phyloP scores from a whole-genome alignment of 1,140 invertebrate genomes.

The Archivesica marissinica region DNA sequence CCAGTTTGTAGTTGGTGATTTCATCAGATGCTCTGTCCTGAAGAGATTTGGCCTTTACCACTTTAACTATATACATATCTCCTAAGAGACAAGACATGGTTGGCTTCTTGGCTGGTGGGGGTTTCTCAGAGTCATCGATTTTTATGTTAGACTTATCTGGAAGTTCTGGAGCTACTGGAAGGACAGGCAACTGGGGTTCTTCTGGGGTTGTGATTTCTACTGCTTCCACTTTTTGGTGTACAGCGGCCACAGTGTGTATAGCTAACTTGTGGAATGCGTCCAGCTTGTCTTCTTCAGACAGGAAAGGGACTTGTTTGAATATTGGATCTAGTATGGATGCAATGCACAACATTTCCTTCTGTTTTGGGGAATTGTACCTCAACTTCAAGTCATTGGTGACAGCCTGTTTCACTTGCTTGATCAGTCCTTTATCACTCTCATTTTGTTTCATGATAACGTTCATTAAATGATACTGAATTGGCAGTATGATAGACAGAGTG shows the following conservation, averaged over 20 bases:
- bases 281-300: not conserved
- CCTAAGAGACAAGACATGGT: not conserved
- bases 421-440: too few species aligned
- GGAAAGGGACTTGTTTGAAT: not conserved
- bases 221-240: not conserved
- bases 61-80: constrained; percentile 1
- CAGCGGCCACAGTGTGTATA: too few species aligned
- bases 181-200: not conserved
- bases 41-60: not conserved
- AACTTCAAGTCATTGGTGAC: too few species aligned
- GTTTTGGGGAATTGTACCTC: too few species aligned
- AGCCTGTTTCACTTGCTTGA: too few species aligned
- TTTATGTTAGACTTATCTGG: too few species aligned
- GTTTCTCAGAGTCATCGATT: too few species aligned
- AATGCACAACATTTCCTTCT: too few species aligned
- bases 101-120: too few species aligned
- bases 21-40: not conserved
- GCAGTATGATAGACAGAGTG: constrained; percentile 53
- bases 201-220: not conserved
- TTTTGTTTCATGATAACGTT: too few species aligned
- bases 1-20: not conserved
- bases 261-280: not conserved
- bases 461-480: too few species aligned
- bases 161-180: not conserved
- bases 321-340: not conserved